Evolutionary conservation across 2,888 invertebrate genomes (phyloP).

Genomic region (Sinelater perroti): DNA sequence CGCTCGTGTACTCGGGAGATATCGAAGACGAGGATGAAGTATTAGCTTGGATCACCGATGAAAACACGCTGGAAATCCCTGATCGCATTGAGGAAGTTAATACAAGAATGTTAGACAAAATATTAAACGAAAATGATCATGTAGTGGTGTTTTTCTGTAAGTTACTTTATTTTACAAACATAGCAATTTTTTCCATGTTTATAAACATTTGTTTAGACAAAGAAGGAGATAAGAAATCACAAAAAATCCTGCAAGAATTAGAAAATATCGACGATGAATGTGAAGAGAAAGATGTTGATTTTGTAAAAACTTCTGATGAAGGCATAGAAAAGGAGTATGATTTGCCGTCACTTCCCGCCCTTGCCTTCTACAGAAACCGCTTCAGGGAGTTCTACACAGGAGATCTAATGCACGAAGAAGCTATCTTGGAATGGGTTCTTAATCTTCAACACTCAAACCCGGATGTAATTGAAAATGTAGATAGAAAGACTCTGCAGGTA

Average conservation of each 20-base stretch:
- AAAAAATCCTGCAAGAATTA: slow-evolving; percentile 85
- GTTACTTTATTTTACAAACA: slow-evolving; percentile 56
- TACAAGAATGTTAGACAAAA: slow-evolving; percentile 87
- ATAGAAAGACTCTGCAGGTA: slow-evolving; percentile 84
- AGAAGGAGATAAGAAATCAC: slow-evolving; percentile 88
- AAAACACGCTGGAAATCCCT: slow-evolving; percentile 88
- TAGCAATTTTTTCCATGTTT: too few relatives aligned
- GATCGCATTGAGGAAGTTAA: slow-evolving; percentile 95
- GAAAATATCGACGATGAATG: slow-evolving; percentile 95
- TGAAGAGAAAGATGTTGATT: slow-evolving; percentile 90
- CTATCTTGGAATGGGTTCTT: slow-evolving; percentile 88
- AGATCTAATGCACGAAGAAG: slow-evolving; percentile 91
- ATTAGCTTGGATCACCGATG: slow-evolving; percentile 89
- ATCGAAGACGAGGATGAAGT: slow-evolving; percentile 92
- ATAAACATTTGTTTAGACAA: slow-evolving; percentile 68
- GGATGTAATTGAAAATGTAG: slow-evolving; percentile 90
- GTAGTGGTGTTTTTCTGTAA: slow-evolving; percentile 94
- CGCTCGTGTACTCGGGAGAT: slow-evolving; percentile 82
- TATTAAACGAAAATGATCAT: slow-evolving; percentile 85
- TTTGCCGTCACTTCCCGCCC: slow-evolving; percentile 79
- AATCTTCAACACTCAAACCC: slow-evolving; percentile 84
- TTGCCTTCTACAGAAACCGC: slow-evolving; percentile 88
- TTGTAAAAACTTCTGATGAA: slow-evolving; percentile 90
- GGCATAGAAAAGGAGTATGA: slow-evolving; percentile 90
- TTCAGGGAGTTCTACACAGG: slow-evolving; percentile 89